These are phyloP conservation scores for Chromobotia macracanthus DNA, from an alignment of 2,797 vertebrate species.

Conservation along the genomic window DNA sequence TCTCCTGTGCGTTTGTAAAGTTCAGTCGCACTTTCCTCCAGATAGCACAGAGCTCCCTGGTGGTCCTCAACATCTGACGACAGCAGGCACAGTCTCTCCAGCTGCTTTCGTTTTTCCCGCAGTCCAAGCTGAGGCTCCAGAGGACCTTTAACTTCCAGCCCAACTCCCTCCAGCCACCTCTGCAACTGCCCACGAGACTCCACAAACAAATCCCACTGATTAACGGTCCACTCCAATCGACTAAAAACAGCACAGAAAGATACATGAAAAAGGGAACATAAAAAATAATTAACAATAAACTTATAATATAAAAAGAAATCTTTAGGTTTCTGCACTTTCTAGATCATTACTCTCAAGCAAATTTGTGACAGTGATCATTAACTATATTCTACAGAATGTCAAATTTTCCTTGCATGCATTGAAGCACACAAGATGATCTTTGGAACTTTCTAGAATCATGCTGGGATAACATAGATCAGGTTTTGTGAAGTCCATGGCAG, in stretches of 20 bases:
- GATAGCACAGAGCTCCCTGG: constrained; percentile 78
- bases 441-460: no score
- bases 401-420: no score
- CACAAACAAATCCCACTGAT: constrained; percentile 89
- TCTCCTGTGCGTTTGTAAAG: constrained; percentile 89
- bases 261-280: background rate
- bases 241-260: constrained; percentile 67
- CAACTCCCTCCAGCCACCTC: constrained; percentile 89
- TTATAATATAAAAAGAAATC: no score
- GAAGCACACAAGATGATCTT: no score
- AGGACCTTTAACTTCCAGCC: constrained; percentile 84
- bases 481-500: no score
- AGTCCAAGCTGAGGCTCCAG: constrained; percentile 85
- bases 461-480: no score
- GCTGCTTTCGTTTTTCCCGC: constrained; percentile 89
- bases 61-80: constrained; percentile 87
- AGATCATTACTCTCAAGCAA: no score
- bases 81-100: constrained; percentile 86
- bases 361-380: no score
- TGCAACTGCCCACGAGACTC: constrained; percentile 87
- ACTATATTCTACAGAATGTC: no score
- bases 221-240: constrained; percentile 87
- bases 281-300: background rate
- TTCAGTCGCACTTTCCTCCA: constrained; percentile 83
- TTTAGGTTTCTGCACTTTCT: no score